Evolutionary conservation across 2,797 vertebrate species (phyloP).

Genomic region (Sebastes cheni): DNA sequence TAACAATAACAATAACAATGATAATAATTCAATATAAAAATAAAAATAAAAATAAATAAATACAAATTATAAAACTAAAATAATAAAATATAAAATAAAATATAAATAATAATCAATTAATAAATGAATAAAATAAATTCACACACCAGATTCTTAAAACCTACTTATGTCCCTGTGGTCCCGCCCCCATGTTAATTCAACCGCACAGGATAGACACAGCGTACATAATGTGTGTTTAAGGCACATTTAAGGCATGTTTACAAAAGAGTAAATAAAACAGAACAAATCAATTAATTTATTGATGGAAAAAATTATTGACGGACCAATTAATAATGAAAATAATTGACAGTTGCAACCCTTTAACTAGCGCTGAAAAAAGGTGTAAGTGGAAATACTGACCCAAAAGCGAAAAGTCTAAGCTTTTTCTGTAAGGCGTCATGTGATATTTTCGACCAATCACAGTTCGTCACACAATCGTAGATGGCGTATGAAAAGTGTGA

Average conservation of each 20-base stretch:
- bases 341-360: background rate
- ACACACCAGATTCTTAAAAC: too few relatives aligned
- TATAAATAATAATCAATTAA: too few relatives aligned
- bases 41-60: too few relatives aligned
- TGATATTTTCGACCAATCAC: background rate
- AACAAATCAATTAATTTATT: background rate
- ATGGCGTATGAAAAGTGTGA: background rate
- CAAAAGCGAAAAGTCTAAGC: background rate
- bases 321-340: background rate
- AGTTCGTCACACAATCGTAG: background rate
- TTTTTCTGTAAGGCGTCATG: background rate
- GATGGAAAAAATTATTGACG: background rate
- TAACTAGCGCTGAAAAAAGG: background rate
- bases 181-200: rapidly evolving
- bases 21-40: too few relatives aligned
- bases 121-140: too few relatives aligned
- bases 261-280: too few relatives aligned
- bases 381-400: background rate
- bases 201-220: rapidly evolving
- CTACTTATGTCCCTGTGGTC: too few relatives aligned
- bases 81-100: too few relatives aligned
- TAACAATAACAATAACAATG: too few relatives aligned
- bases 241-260: too few relatives aligned
- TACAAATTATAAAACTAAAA: too few relatives aligned
- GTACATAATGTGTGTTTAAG: too few relatives aligned